These are phyloP conservation scores for Microplitis demolitor DNA, from an alignment of 1,140 invertebrate genomes.

Conservation along the genomic window DNA sequence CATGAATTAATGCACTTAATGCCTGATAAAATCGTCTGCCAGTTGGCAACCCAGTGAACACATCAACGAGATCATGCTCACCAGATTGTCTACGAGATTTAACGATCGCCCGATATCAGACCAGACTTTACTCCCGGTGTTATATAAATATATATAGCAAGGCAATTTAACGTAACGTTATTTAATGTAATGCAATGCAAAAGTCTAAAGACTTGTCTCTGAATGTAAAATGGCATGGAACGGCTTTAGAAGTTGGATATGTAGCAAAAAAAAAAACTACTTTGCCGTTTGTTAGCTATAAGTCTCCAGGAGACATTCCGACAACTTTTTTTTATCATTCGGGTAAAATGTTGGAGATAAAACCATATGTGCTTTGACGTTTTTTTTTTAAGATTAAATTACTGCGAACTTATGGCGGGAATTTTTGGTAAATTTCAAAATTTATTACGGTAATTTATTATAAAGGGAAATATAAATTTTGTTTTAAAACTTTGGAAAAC, in stretches of 20 bases:
- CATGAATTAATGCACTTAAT: slow-evolving; percentile 26
- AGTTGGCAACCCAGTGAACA: slow-evolving; percentile 25
- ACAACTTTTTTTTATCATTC: not conserved
- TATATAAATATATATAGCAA: not conserved
- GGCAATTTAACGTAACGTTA: not conserved
- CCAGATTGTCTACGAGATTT: slow-evolving; percentile 10
- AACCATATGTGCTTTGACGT: too few relatives aligned
- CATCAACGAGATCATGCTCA: slow-evolving; percentile 12
- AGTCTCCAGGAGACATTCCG: slow-evolving; percentile 1
- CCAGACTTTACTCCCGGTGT: not conserved
- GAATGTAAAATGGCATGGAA: not conserved
- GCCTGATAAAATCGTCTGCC: slow-evolving; percentile 29
- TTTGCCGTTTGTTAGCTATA: not conserved
- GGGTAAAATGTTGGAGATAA: too few relatives aligned
- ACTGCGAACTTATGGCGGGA: too few relatives aligned
- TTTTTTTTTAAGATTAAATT: too few relatives aligned
- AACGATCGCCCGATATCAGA: slow-evolving; percentile 13
- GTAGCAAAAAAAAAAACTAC: too few relatives aligned
- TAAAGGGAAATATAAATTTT: too few relatives aligned
- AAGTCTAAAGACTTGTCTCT: too few relatives aligned
- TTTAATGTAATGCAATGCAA: not conserved
- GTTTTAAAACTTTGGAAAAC: too few relatives aligned
- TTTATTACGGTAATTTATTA: too few relatives aligned
- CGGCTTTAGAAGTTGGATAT: too few relatives aligned
- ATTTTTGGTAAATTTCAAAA: too few relatives aligned